Conservation (phyloP, 2,888 invertebrate species). For the Agonopterix subpropinquella region DNA sequence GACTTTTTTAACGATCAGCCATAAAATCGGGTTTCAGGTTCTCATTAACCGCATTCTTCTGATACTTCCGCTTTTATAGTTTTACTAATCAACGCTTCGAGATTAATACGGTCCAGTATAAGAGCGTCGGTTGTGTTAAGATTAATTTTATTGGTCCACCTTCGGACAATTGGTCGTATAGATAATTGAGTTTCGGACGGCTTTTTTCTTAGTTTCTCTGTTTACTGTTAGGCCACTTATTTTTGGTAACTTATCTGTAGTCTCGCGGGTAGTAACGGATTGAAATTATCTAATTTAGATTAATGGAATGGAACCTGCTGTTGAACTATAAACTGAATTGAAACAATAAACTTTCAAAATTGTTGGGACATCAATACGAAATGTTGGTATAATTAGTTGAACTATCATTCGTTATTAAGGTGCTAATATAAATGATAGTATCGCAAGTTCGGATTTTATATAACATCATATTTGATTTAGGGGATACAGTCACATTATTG, state of each 20-base stretch:
- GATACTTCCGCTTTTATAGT: constrained; percentile 76
- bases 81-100: constrained; percentile 73
- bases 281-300: constrained; percentile 45
- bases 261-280: constrained; percentile 25
- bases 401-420: no score
- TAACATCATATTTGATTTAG: no score
- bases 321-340: constrained; percentile 1
- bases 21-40: constrained; percentile 70
- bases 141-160: constrained; percentile 68
- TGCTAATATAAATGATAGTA: no score
- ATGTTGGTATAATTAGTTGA: no score
- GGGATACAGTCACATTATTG: no score
- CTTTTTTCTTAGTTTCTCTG: constrained; percentile 41
- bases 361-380: no score
- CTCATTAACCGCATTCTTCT: constrained; percentile 74
- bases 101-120: constrained; percentile 69
- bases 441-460: no score
- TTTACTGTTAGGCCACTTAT: constrained; percentile 54
- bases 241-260: not conserved
- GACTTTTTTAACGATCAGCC: constrained; percentile 69
- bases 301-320: constrained; percentile 20
- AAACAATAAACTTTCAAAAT: no score
- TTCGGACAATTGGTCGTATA: constrained; percentile 70
- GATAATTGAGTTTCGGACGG: constrained; percentile 69
- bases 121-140: constrained; percentile 63